Conservation (phyloP, 92 coral and sea anemone species). For the Actinostola sp. region DNA sequence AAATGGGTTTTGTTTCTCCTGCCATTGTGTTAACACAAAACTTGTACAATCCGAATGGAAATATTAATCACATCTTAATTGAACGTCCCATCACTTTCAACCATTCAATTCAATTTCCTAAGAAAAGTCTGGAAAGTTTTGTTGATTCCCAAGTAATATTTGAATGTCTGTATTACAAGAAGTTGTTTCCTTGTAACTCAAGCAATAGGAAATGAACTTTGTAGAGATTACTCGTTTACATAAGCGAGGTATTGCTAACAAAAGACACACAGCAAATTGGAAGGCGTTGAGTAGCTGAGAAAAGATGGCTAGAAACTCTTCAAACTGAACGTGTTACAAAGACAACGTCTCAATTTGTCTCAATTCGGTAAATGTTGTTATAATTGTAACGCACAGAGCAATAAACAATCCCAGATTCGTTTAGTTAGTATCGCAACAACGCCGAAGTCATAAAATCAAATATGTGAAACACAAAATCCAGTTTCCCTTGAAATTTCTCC, state of each 20-base stretch:
- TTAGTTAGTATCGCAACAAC: too few species aligned
- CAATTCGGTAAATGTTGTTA: too few species aligned
- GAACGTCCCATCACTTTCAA: slow-evolving; percentile 5
- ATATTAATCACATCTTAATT: not conserved
- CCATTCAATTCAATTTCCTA: slow-evolving; percentile 22
- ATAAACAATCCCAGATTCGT: too few species aligned
- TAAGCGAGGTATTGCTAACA: slow-evolving; percentile 10
- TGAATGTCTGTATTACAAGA: slow-evolving; percentile 20
- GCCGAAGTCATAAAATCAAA: too few species aligned
- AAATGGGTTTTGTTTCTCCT: not conserved
- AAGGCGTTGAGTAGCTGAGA: too few species aligned
- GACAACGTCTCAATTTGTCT: too few species aligned
- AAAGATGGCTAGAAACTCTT: too few species aligned
- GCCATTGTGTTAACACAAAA: slow-evolving; percentile 2
- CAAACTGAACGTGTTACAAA: too few species aligned
- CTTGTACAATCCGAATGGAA: slow-evolving; percentile 6
- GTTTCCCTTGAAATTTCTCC: too few species aligned
- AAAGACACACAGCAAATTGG: too few species aligned
- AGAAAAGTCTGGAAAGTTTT: slow-evolving; percentile 14
- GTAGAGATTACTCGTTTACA: slow-evolving; percentile 18
- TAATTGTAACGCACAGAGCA: too few species aligned
- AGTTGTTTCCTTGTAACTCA: slow-evolving; percentile 1
- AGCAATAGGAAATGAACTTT: slow-evolving; percentile 37
- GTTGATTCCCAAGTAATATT: slow-evolving; percentile 35
- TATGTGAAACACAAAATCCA: too few species aligned